Base-by-base conservation (phyloP, 2,797 vertebrate genomes). In the Tolypeutes matacus region DNA sequence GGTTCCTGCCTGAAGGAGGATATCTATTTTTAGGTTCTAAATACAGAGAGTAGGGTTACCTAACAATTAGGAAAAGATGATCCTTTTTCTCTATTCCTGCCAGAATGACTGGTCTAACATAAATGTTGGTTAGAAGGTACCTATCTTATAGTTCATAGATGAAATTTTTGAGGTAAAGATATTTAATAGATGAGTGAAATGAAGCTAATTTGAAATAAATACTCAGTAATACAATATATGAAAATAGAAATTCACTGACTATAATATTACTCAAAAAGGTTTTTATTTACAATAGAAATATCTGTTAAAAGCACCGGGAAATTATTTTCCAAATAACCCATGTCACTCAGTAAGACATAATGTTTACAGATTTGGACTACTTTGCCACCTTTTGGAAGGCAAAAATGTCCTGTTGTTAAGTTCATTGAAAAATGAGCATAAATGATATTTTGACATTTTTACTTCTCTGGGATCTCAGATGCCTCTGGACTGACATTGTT, bases 181-280 rank as follows among this genome's bases (percentile, higher is more conserved):
- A 39, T 58, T 60, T 76, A 67, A 51, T n/a, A 84, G 31, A 39
- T 76, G 25, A 60, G 31, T n/a, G n/a, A 75, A n/a, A 84, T 76
- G 25, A 89, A 84, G 39, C 31, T 77, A 83, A 65, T 65, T 73
- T 80, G 60, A 80, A 91, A 72, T 49, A 70, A 76, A 51, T 60
- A 29, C 29, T 46, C 31, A 12, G n/a, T 56, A 64, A 53, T 46
- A 25, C 86, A 78, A 72, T 73, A 56, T 60, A 34, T 12, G n/a
- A 49, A 89, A 80, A 60, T 23, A 89, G 89, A 80, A 81, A 65
- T 75, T 67, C 36, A n/a, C 8, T 29, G 58, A 56, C 56, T 11
- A 0, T 72, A 36, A 70, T 64, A 34, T 49, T 64, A 62, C 0
- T 34, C 23, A 3, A 82, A 27, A 36, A 15, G 56, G 46, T 86